phyloP scores from a whole-genome alignment of 2,113 vertebrate genomes.

The Arvicanthis niloticus region DNA sequence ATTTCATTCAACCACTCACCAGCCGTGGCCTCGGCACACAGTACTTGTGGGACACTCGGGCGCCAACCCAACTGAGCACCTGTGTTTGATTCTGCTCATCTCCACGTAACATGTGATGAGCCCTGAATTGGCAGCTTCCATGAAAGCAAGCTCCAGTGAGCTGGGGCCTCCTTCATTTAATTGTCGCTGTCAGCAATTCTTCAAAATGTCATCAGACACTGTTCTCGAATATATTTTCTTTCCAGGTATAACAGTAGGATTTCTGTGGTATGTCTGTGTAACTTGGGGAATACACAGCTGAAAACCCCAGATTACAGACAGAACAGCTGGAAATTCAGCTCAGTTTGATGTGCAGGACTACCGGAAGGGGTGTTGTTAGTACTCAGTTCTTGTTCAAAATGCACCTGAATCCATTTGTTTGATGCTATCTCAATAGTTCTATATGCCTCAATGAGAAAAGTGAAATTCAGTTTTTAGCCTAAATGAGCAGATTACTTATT shows the following conservation, averaged over 20 bases:
- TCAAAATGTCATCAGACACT: constrained; percentile 12
- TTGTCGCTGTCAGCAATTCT: neutral
- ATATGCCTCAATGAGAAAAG: constrained; percentile 57
- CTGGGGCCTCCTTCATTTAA: neutral
- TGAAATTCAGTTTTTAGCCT: constrained; percentile 65
- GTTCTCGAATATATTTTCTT: neutral
- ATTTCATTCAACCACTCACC: neutral
- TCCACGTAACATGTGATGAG: neutral
- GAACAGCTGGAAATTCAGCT: neutral
- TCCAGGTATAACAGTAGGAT: constrained; percentile 45
- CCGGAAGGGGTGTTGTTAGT: constrained; percentile 48
- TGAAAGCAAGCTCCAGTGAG: neutral
- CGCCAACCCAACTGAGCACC: neutral
- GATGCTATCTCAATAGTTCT: neutral
- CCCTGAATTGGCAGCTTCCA: neutral
- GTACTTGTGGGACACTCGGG: neutral
- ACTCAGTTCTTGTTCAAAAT: constrained; percentile 45
- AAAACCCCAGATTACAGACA: neutral
- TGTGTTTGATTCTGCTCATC: neutral
- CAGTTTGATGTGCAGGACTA: constrained; percentile 3
- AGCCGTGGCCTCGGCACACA: neutral
- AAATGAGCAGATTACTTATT: constrained; percentile 15
- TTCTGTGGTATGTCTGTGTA: constrained; percentile 33
- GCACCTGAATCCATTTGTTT: constrained; percentile 39
- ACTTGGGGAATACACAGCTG: neutral